phyloP scores from a whole-genome alignment of 1,140 invertebrate species.

The Plutomurus gul region DNA sequence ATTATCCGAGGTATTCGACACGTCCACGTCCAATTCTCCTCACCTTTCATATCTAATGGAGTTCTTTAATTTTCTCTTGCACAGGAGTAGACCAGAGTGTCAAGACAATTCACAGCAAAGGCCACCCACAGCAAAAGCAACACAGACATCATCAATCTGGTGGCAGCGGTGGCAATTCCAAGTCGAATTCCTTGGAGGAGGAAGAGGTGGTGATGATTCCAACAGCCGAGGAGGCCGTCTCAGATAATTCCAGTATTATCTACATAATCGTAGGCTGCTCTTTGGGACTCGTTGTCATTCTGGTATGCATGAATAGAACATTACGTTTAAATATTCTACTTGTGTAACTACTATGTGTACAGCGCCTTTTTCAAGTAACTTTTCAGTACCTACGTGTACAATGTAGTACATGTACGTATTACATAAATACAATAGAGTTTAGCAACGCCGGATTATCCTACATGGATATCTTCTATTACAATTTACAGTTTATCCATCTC shows the following conservation, averaged over 20 bases:
- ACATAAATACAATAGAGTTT: no score
- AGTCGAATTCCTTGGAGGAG: not conserved
- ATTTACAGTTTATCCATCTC: no score
- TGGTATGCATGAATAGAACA: no score
- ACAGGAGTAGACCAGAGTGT: conserved; percentile 4
- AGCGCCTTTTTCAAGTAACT: no score
- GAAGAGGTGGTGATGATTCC: conserved; percentile 39
- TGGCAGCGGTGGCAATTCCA: not conserved
- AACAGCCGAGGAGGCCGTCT: conserved; percentile 33
- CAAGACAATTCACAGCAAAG: not conserved
- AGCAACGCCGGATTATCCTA: no score
- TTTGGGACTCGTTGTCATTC: conserved; percentile 49
- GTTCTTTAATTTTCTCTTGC: not conserved
- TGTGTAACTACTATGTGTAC: no score
- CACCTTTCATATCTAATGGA: not conserved
- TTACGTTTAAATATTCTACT: no score
- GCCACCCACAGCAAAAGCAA: conserved; percentile 17
- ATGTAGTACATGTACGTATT: no score
- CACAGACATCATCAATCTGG: not conserved
- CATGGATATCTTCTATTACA: no score
- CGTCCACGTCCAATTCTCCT: not conserved
- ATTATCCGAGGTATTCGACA: conserved; percentile 2
- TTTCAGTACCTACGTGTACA: no score
- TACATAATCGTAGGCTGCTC: conserved; percentile 50
- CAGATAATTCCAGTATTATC: conserved; percentile 45